phyloP scores from a whole-genome alignment of 2,113 vertebrate genomes.

The human (Homo sapiens) region GRCh38 chr2:64442501-64443000 shows the following conservation, averaged over 20 bases:
- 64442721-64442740: background rate
- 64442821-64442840: background rate
- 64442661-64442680: background rate
- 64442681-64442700: constrained; percentile 38
- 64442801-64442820: background rate
- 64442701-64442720: background rate
- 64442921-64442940: background rate
- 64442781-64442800: background rate
- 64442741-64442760: background rate
- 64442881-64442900: background rate
- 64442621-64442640: constrained; percentile 19
- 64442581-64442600: background rate
- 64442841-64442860: background rate
- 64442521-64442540: background rate
- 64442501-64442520: background rate
- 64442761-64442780: constrained; percentile 2
- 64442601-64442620: background rate
- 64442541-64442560: background rate
- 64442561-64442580: background rate
- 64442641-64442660: constrained; percentile 27
- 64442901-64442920: background rate
- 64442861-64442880: background rate
- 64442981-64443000: background rate
- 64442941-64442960: background rate
- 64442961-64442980: background rate